Base-by-base conservation (phyloP, 2,113 vertebrate species). In the Myrmecobius fasciatus region DNA sequence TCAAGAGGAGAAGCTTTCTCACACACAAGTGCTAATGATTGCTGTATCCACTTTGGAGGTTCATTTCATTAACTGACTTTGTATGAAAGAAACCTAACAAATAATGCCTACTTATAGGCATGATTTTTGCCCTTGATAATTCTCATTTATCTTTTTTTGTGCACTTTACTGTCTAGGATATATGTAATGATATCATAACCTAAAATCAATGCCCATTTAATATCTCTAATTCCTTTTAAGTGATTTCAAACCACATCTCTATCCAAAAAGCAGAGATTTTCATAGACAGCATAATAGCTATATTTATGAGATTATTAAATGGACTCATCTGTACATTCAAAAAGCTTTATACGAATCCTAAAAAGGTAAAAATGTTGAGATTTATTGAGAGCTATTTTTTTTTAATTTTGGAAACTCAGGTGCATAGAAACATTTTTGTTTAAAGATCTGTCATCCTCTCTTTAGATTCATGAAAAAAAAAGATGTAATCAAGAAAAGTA, bases 21-120 rank as follows among this genome's bases (percentile, higher is more conserved):
- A 60, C 94, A 67, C 48, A 94, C 51, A 97, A 97, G 91, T 20
- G 43, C 90, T 97, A 98, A 97, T 94, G 97, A 98, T 89, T 91
- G 53, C 46, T 49, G 0, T 52, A 89, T 94, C 89, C 90, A 83
- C 92, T 96, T 91, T 17, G 24, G 89, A 94, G 7, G 60, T 53
- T 95, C 53, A 56, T 25, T 56, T 92, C 47, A 89, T 91, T 95
- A 92, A 94, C 52, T 60, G 89, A 83, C 8, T 36, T 22, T 47
- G 52, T 28, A 48, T 28, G 28, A 53, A 94, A 96, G 97, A n/a
- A n/a, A n/a, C n/a, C 90, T 24, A 94, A 24, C 49, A 52, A 4
- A 24, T 2, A 54, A 56, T 83, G 46, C 89, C 90, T 14, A 90
- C 31, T 49, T 1, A 14, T n/a, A 52, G 36, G 52, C 47, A 25